Percentiles rank a stretch among this genome's conserved stretches.
phyloP scores from a whole-genome alignment of 2,888 invertebrate species.

The Chloroclystis v-ata region DNA sequence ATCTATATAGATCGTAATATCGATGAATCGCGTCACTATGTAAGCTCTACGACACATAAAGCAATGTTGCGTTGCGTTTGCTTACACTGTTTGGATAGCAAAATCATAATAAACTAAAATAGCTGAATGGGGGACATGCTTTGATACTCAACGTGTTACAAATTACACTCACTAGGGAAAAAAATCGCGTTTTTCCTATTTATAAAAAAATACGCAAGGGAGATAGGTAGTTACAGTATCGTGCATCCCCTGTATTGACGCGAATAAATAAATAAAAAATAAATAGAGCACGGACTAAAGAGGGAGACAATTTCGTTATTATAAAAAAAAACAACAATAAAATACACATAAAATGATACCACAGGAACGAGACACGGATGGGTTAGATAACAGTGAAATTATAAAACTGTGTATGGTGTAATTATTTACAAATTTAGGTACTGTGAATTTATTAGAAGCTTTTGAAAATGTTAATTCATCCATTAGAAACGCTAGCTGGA shows the following conservation, averaged over 20 bases:
- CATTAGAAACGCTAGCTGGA: constrained; percentile 13
- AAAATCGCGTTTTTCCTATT: constrained; percentile 36
- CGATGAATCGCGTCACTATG: constrained; percentile 38
- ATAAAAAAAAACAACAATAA: constrained; percentile 31
- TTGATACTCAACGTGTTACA: constrained; percentile 38
- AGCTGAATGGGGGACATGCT: constrained; percentile 61
- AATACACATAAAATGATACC: constrained; percentile 52
- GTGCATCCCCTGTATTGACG: constrained; percentile 77
- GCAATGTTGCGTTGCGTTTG: constrained; percentile 52
- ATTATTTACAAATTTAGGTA: constrained; percentile 26
- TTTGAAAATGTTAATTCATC: constrained; percentile 38
- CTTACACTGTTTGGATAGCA: constrained; percentile 46
- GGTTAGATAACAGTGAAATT: constrained; percentile 61
- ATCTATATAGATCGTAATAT: constrained; percentile 5
- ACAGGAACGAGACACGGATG: constrained; percentile 60
- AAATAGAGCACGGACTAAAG: constrained; percentile 69
- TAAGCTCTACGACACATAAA: constrained; percentile 71
- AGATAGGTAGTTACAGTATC: constrained; percentile 72
- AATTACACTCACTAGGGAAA: constrained; percentile 18
- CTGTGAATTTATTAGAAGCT: constrained; percentile 32
- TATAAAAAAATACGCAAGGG: constrained; percentile 40
- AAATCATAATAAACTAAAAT: constrained; percentile 41
- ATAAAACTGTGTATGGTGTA: constrained; percentile 60
- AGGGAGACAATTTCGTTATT: constrained; percentile 69
- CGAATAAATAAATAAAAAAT: constrained; percentile 55